Conservation (phyloP, 2,797 vertebrate genomes). For the Malacoraja senta region DNA sequence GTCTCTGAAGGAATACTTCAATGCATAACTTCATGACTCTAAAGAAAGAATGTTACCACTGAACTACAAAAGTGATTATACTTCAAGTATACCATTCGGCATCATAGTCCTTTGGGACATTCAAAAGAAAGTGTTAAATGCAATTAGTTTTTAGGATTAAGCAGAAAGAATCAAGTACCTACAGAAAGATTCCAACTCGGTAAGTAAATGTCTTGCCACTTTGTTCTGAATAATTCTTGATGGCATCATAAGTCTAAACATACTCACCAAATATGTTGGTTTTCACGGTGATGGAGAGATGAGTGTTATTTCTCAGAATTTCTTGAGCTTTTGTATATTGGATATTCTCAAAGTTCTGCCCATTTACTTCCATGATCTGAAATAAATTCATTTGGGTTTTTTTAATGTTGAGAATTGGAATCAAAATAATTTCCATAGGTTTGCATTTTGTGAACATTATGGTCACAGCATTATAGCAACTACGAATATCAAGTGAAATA, state of each 20-base stretch:
- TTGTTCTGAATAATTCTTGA: neutral
- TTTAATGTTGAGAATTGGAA: neutral
- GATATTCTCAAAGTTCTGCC: slow-evolving; percentile 97
- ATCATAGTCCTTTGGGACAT: neutral
- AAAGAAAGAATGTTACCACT: neutral
- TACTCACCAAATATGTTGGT: slow-evolving; percentile 94
- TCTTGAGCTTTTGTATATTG: slow-evolving; percentile 83
- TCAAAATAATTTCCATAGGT: neutral
- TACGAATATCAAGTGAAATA: neutral
- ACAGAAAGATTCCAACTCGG: neutral
- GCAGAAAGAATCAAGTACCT: neutral
- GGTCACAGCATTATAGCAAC: neutral
- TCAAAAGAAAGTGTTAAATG: neutral
- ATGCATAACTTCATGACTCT: neutral
- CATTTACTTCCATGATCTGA: slow-evolving; percentile 96
- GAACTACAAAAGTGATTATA: neutral
- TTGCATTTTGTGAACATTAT: neutral
- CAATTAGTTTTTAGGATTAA: neutral
- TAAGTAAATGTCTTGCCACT: neutral
- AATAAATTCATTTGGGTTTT: slow-evolving; percentile 33
- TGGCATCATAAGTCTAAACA: neutral
- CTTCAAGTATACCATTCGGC: neutral
- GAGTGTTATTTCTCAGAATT: slow-evolving; percentile 87
- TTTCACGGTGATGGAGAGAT: slow-evolving; percentile 89
- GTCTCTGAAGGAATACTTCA: neutral